Evolutionary conservation across 2,113 vertebrate genomes (phyloP).

Genomic region (Callipepla californica): DNA sequence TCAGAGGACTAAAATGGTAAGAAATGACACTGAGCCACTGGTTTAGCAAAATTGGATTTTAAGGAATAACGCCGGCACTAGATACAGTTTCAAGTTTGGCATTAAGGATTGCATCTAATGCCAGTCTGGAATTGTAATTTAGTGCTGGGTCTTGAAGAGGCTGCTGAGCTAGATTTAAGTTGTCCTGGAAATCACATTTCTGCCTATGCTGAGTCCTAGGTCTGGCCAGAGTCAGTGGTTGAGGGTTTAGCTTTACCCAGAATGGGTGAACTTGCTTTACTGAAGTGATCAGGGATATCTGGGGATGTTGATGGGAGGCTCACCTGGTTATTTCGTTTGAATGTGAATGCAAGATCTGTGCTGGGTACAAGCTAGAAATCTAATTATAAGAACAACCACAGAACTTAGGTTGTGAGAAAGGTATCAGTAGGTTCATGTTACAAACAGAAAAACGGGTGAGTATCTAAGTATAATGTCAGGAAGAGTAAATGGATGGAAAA

Average conservation of each 20-base stretch:
- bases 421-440: not conserved
- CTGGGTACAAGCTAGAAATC: not conserved
- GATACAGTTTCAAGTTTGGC: not conserved
- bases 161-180: too few species aligned
- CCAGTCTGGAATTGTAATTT: too few species aligned
- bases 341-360: not conserved
- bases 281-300: not conserved
- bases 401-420: not conserved
- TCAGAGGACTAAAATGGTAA: not conserved
- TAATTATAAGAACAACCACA: not conserved
- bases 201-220: too few species aligned
- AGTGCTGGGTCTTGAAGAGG: too few species aligned
- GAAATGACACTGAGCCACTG: not conserved
- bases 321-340: not conserved
- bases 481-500: not conserved
- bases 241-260: too few species aligned
- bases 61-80: not conserved
- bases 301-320: not conserved
- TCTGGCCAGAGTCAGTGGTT: not conserved
- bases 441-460: not conserved
- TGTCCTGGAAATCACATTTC: too few species aligned
- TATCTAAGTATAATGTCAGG: not conserved
- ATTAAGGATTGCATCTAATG: too few species aligned
- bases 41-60: not conserved
- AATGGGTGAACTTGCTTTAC: not conserved